phyloP scores from a whole-genome alignment of 2,797 vertebrate genomes.

The Todus mexicanus region DNA sequence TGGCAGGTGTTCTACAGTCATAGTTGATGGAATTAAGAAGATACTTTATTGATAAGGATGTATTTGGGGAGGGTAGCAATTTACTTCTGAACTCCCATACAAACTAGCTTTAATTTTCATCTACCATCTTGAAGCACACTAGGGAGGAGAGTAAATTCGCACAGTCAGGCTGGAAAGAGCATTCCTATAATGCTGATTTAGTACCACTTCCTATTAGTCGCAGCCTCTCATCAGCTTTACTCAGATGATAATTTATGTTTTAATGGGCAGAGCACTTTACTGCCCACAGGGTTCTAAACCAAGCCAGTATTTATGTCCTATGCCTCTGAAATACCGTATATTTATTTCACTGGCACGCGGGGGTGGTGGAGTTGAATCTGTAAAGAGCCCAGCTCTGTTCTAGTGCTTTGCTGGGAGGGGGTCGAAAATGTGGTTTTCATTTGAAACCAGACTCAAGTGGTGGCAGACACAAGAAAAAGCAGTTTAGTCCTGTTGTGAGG shows the following conservation, averaged over 20 bases:
- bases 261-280: slow-evolving; percentile 15
- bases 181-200: slow-evolving; percentile 26
- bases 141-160: background rate
- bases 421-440: background rate
- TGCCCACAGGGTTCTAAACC: slow-evolving; percentile 37
- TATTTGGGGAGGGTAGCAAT: background rate
- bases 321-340: slow-evolving; percentile 16
- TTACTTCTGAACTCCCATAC: background rate
- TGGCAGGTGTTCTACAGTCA: background rate
- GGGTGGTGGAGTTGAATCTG: slow-evolving; percentile 24
- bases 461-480: background rate
- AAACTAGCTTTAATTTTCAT: background rate
- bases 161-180: background rate
- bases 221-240: slow-evolving; percentile 6
- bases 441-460: background rate
- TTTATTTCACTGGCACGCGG: slow-evolving; percentile 53
- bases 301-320: background rate
- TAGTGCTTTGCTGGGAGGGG: background rate
- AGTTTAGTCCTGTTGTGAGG: background rate
- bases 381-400: slow-evolving; percentile 32
- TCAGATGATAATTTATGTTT: slow-evolving; percentile 34
- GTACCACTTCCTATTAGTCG: slow-evolving; percentile 10
- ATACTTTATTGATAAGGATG: background rate
- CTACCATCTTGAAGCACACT: background rate
- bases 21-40: background rate